Evolutionary conservation across 2,797 vertebrate genomes (phyloP).

Genomic region (Telmatherina bonti): DNA sequence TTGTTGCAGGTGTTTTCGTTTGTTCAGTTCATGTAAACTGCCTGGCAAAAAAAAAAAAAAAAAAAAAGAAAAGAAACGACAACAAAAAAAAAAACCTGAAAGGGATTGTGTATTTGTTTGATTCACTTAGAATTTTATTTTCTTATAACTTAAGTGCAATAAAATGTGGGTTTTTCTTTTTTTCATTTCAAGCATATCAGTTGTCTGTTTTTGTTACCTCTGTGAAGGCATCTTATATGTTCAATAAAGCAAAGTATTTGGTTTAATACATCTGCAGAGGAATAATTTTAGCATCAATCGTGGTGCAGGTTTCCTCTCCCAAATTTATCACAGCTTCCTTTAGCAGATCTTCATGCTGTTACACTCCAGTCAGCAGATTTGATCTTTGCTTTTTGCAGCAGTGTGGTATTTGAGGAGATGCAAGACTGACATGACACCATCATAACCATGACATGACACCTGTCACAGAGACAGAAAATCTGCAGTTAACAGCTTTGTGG

Average conservation of each 20-base stretch:
- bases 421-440: neutral
- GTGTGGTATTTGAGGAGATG: neutral
- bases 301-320: neutral
- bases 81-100: conserved; percentile 94
- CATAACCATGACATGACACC: neutral
- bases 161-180: conserved; percentile 95
- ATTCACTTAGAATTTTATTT: conserved; percentile 99
- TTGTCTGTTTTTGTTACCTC: conserved; percentile 86
- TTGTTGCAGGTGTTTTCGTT: conserved; percentile 93
- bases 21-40: conserved; percentile 98
- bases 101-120: conserved; percentile 99
- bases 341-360: neutral
- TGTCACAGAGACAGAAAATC: neutral
- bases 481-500: too few relatives aligned
- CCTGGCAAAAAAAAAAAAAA: conserved; percentile 96
- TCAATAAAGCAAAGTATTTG: conserved; percentile 87
- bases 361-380: neutral
- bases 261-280: conserved; percentile 73
- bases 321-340: neutral
- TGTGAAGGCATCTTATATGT: conserved; percentile 84
- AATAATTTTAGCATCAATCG: conserved; percentile 47
- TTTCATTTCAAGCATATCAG: conserved; percentile 87
- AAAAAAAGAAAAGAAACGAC: conserved; percentile 87
- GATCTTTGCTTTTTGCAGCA: neutral
- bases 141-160: conserved; percentile 99